Evolutionary conservation across 1,140 invertebrate species (phyloP).

Genomic region (Ceratina calcarata): DNA sequence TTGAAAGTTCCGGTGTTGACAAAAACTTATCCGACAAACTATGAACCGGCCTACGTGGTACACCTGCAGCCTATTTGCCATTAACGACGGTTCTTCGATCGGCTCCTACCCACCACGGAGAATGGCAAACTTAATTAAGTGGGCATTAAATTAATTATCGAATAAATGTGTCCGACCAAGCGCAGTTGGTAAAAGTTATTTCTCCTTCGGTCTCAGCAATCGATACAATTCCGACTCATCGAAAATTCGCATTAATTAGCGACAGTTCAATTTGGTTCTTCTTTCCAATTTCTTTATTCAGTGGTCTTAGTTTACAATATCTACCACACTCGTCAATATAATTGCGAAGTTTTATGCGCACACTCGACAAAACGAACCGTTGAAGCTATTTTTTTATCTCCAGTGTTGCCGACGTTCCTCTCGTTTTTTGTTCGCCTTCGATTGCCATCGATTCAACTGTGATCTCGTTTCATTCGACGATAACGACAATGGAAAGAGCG

Average conservation of each 20-base stretch:
- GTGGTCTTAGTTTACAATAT: background rate
- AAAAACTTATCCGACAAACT: slow-evolving; percentile 28
- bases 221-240: background rate
- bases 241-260: background rate
- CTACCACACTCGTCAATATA: background rate
- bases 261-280: too few relatives aligned
- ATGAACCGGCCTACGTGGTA: slow-evolving; percentile 13
- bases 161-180: background rate
- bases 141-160: slow-evolving; percentile 44
- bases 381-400: background rate
- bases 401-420: background rate
- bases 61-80: slow-evolving; percentile 21
- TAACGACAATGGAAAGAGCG: background rate
- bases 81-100: slow-evolving; percentile 24
- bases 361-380: background rate
- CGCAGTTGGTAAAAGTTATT: background rate
- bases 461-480: slow-evolving; percentile 17
- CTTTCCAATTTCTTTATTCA: background rate
- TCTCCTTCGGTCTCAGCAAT: too few relatives aligned
- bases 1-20: slow-evolving; percentile 1
- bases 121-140: slow-evolving; percentile 36
- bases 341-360: background rate
- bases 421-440: slow-evolving; percentile 19
- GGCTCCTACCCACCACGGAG: background rate
- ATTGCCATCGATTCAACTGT: slow-evolving; percentile 26